phyloP scores from a whole-genome alignment of 2,113 vertebrate species.

The Spizaetus ornatus region DNA sequence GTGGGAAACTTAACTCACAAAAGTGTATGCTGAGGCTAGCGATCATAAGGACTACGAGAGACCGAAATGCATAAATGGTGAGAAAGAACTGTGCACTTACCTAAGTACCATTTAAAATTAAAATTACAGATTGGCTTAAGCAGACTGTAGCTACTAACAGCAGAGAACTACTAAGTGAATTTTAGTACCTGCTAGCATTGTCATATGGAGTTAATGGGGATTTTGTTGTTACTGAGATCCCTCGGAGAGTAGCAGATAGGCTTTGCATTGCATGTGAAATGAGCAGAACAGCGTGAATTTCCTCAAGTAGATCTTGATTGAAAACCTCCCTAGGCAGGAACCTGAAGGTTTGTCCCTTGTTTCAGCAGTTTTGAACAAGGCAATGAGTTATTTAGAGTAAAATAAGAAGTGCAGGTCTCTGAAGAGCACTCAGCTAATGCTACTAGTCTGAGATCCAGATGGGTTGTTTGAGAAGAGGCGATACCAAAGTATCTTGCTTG shows the following conservation, averaged over 20 bases:
- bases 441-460: neutral
- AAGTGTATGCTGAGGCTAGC: neutral
- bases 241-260: neutral
- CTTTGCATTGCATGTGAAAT: neutral
- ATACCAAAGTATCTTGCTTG: neutral
- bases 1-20: neutral
- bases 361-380: neutral
- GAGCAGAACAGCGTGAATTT: neutral
- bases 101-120: neutral
- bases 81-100: neutral
- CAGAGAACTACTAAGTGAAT: neutral
- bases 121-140: neutral
- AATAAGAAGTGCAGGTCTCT: neutral
- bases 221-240: neutral
- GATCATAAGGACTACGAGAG: neutral
- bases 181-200: neutral
- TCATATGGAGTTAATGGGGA: neutral
- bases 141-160: neutral
- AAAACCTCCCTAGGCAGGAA: neutral
- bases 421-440: neutral
- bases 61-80: neutral
- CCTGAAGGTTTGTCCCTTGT: neutral
- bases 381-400: neutral
- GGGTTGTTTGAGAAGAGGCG: neutral
- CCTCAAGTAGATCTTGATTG: neutral